Evolutionary conservation across 2,888 invertebrate genomes (phyloP).

Genomic region (Polymixis lichenea): DNA sequence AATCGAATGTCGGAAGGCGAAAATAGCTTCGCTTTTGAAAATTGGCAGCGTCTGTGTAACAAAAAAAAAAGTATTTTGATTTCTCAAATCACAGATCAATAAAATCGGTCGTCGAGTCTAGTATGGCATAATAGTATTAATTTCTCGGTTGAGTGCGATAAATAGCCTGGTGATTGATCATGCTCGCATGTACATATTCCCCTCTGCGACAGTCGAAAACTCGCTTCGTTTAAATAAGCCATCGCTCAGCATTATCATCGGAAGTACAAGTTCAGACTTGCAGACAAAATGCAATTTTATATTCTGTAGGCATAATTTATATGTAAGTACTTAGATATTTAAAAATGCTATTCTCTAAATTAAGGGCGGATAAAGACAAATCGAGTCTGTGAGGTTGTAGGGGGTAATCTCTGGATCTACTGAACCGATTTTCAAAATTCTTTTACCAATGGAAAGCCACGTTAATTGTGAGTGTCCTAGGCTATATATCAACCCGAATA

Average conservation of each 20-base stretch:
- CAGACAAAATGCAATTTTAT: no score
- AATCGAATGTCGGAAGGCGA: background rate
- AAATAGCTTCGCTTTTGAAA: background rate
- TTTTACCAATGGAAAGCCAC: no score
- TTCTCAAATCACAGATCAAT: background rate
- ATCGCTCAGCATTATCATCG: no score
- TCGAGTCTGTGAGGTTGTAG: no score
- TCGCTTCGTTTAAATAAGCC: background rate
- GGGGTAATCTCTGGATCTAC: no score
- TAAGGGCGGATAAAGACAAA: background rate
- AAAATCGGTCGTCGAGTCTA: background rate
- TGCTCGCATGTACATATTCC: background rate
- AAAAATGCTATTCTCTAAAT: slow-evolving; percentile 2
- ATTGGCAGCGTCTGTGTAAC: background rate
- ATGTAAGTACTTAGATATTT: no score
- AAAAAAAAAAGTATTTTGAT: background rate
- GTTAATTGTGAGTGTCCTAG: no score
- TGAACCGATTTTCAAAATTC: no score
- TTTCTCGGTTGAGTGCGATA: background rate
- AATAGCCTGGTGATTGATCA: background rate
- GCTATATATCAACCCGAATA: no score
- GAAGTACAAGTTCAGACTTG: no score
- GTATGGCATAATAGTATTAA: background rate
- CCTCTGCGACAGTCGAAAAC: no score
- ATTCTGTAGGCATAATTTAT: background rate